Base-by-base conservation (phyloP, 1,140 invertebrate genomes). In the Drosophila tropicalis region DNA sequence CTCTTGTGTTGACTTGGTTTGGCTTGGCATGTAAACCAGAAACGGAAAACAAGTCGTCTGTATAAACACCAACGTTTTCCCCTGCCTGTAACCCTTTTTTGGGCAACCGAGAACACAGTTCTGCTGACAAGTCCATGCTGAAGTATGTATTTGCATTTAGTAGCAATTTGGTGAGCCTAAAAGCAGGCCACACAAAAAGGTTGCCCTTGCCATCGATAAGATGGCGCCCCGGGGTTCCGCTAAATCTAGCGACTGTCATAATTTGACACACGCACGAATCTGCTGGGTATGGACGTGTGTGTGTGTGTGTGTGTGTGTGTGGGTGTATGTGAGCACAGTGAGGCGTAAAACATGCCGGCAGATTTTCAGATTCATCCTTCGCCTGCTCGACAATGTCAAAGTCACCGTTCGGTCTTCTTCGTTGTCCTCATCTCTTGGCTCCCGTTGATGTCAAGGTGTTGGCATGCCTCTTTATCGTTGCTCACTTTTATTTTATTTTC, bases 211-310 rank as follows among this genome's bases (percentile, higher is more conserved):
- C 73, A 41, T 66, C 77, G 74, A 84, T 80, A 80, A 79, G 79
- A 62, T 25, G 80, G 80, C 51, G 44, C 44, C 62, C 44, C 62
- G 44, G 62, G 73, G 75, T 73, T 76, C 69, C 71, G 76, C 68
- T 72, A 78, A 78, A 78, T 78, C 76, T 66, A 72, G 75, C 76
- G 76, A 68, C 75, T 79, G 76, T 78, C 76, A 79, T 79, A 79
- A 84, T 89, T 89, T 89, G 77, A 84, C 76, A 86, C 72, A 79
- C 67, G 64, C 78, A 66, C 54, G 61, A 66, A 77, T 65, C 41
- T 39, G 47, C 40, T 74, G 44, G 66, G 47, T 70, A 65, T 72
- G 61, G 41, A 29, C 29, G 61, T 54, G 55, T 40, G 57, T 7
- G 47, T 32, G 60, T 13, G 36, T 67, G 15, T 41, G 62, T 47